A percentile compares a stretch with the other conserved stretches of the same genome.
These are phyloP conservation scores for Gonocerus acuteangulatus DNA, from an alignment of 2,888 invertebrate genomes.

Conservation along the genomic window DNA sequence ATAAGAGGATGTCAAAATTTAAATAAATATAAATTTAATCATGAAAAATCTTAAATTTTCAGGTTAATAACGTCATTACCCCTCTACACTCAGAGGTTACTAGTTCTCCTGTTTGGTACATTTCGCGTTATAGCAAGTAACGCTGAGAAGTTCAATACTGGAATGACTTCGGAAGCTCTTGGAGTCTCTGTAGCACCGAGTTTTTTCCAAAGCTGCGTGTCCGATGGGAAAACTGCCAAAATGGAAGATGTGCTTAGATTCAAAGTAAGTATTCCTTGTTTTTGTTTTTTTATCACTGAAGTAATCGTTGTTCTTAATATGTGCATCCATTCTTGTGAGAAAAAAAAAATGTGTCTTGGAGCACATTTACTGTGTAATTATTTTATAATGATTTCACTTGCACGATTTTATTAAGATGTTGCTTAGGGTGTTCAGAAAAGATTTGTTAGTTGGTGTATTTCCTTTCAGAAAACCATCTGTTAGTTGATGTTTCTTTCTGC, in stretches of 20 bases:
- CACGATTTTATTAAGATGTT: slow-evolving; percentile 18
- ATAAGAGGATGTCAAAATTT: no score
- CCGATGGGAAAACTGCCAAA: slow-evolving; percentile 87
- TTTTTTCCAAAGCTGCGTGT: slow-evolving; percentile 92
- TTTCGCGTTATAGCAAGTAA: slow-evolving; percentile 91
- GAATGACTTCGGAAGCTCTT: slow-evolving; percentile 91
- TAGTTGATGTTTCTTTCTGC: slow-evolving; percentile 2
- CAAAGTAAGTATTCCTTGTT: slow-evolving; percentile 57
- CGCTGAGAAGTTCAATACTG: slow-evolving; percentile 79
- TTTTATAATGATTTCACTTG: slow-evolving; percentile 3
- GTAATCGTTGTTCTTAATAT: not conserved
- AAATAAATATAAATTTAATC: no score
- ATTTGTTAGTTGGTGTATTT: no score
- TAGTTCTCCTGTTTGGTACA: slow-evolving; percentile 93
- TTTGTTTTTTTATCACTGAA: not conserved
- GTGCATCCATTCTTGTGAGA: slow-evolving; percentile 6
- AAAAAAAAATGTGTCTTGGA: slow-evolving; percentile 13
- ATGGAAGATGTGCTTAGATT: slow-evolving; percentile 93
- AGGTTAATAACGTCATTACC: slow-evolving; percentile 84
- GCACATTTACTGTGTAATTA: slow-evolving; percentile 9
- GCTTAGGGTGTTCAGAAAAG: slow-evolving; percentile 17
- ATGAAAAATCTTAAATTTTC: slow-evolving; percentile 39
- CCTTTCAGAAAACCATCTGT: not conserved
- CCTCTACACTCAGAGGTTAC: slow-evolving; percentile 79
- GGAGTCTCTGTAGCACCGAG: slow-evolving; percentile 93